Conservation (phyloP, 2,113 vertebrate species). For the Anolis carolinensis region DNA sequence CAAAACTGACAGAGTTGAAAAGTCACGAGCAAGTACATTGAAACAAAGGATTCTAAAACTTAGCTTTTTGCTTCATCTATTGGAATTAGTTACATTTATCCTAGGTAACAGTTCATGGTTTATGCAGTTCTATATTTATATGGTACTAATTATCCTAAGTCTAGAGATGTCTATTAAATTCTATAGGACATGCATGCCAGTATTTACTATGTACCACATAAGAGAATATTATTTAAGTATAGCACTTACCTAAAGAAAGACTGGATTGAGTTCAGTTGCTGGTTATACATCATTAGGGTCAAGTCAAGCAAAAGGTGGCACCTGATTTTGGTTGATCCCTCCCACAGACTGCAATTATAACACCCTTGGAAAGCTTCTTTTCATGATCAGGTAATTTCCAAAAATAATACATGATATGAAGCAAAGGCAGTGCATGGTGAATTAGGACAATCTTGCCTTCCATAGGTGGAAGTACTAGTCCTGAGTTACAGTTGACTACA, state of each 20-base stretch:
- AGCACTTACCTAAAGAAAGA: background rate
- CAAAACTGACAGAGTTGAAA: too few species aligned
- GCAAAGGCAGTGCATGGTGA: too few species aligned
- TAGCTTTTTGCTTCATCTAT: background rate
- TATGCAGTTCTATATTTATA: background rate
- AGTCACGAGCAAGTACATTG: background rate
- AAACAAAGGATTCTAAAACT: too few species aligned
- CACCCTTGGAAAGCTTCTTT: background rate
- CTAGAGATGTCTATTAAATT: background rate
- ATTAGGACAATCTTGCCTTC: background rate
- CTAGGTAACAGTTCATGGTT: background rate
- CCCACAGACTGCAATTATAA: background rate
- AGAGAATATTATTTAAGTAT: background rate
- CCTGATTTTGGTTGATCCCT: background rate
- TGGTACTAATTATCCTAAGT: background rate
- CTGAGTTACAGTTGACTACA: background rate
- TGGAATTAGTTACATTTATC: background rate
- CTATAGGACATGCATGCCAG: background rate
- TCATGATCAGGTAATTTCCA: too few species aligned
- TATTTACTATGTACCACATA: background rate
- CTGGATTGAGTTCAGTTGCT: background rate
- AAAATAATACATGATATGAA: too few species aligned
- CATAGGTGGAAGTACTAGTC: background rate
- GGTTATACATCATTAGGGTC: too few species aligned
- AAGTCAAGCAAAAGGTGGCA: too few species aligned